These are phyloP conservation scores for Pangasius macronema DNA, from an alignment of 2,797 vertebrate genomes.

Conservation along the genomic window DNA sequence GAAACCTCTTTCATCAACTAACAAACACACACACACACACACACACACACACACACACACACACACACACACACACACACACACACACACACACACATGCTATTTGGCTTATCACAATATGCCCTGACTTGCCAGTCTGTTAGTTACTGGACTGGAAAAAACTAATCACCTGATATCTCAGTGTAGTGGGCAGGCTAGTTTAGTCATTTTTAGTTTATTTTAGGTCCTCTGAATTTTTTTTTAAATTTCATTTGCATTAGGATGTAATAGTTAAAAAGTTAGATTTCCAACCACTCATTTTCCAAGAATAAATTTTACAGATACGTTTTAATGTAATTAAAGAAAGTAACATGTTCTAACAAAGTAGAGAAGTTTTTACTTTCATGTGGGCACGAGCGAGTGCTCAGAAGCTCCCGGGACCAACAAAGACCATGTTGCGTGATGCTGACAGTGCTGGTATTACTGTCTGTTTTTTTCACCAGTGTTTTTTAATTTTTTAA, in stretches of 20 bases:
- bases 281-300: not conserved
- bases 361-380: not conserved
- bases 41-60: not conserved
- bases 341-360: not conserved
- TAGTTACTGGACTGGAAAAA: not conserved
- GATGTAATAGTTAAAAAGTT: not conserved
- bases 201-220: not conserved
- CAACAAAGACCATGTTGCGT: not conserved
- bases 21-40: slow-evolving; percentile 15
- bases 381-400: not conserved
- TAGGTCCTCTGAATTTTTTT: not conserved
- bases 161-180: not conserved
- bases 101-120: not conserved
- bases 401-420: not conserved
- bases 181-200: not conserved
- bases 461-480: not conserved
- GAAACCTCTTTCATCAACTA: slow-evolving; percentile 37
- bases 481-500: not conserved
- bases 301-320: not conserved
- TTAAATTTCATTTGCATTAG: not conserved
- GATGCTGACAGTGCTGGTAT: not conserved
- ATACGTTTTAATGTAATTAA: not conserved
- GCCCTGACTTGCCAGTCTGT: not conserved
- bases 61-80: slow-evolving; percentile 10
- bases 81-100: not conserved